Evolutionary conservation across 1,140 invertebrate genomes (phyloP), one percentile per base, ranked within the genome.

Genomic region (Steinernema feltiae): DNA sequence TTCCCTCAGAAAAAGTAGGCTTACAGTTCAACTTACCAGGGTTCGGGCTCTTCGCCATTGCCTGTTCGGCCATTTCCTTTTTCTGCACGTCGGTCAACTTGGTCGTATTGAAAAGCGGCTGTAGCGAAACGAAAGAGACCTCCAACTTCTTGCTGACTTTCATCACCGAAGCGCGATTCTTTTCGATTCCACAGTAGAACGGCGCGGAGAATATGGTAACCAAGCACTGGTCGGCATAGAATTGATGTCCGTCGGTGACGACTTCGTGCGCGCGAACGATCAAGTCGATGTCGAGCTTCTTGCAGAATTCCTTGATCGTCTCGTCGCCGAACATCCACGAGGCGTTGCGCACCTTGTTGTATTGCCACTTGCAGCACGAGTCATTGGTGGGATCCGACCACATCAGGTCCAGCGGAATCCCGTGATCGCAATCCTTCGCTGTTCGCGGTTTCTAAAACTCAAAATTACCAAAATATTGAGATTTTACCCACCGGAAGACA

Each of bases 191-290:
- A 48, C 80, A 81, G 32, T 81, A 81, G 48, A 78, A 77, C 15
- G 80, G 80, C 18, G 80, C 80, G 17, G 76, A 79, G 70, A 81
- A 81, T 1, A 81, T 32, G 18, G 80, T 81, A 21, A 81, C 72
- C 7, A 81, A 48, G 15, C 72, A 35, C 15, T 71, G 46, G 21
- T 32, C 41, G 41, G 74, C 72, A 85, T 89, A 89, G 80, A 90
- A 89, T 79, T 89, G 88, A 82, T 89, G 89, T 7, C 89, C 89
- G 85, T 90, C 89, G 82, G 89, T 88, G 2, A 90, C 89, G 73
- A 90, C 77, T 53, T 79, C 78, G 32, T 80, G 79, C 18, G 78
- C 79, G n/a, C 79, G 71, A 12, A 81, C 80, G 72, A 80, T 80
- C 79, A 80, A 69, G 7, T 53, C 48, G 24, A 80, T 73, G 15